phyloP scores from a whole-genome alignment of 2,888 invertebrate species.

The Drosophila glabriapex region DNA sequence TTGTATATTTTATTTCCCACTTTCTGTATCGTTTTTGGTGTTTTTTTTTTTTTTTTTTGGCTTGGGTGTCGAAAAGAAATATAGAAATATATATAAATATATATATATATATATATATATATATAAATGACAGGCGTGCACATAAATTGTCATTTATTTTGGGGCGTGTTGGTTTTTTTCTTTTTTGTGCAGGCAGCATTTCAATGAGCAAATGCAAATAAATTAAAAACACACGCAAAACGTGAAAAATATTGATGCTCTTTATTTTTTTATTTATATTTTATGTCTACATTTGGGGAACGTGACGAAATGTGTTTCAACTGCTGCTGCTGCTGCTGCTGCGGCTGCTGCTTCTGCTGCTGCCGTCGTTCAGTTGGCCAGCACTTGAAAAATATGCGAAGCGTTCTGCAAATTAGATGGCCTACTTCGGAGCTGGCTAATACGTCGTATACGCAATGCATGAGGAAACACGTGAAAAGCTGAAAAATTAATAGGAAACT shows the following conservation, averaged over 20 bases:
- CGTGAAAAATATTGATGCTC: slow-evolving; percentile 73
- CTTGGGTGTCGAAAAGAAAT: slow-evolving; percentile 38
- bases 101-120: slow-evolving; percentile 2
- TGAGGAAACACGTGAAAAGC: slow-evolving; percentile 33
- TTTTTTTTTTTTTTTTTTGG: slow-evolving; percentile 5
- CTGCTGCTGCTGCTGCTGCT: slow-evolving; percentile 2
- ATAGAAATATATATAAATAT: background rate
- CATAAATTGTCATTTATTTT: slow-evolving; percentile 76
- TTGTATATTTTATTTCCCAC: slow-evolving; percentile 42
- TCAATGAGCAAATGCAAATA: slow-evolving; percentile 79
- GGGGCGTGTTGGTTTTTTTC: slow-evolving; percentile 45
- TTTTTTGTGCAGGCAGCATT: slow-evolving; percentile 70
- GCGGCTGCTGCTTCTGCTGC: background rate
- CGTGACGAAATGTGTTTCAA: slow-evolving; percentile 70
- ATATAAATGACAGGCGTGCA: slow-evolving; percentile 58
- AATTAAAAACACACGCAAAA: slow-evolving; percentile 74
- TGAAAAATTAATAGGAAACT: slow-evolving; percentile 48
- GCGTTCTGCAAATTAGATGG: slow-evolving; percentile 73
- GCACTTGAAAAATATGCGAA: slow-evolving; percentile 64
- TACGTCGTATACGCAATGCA: slow-evolving; percentile 63
- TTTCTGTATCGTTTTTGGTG: background rate
- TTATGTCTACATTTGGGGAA: slow-evolving; percentile 58
- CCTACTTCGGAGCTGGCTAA: slow-evolving; percentile 60
- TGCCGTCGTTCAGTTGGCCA: slow-evolving; percentile 27
- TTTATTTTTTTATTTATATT: slow-evolving; percentile 38